Evolutionary conservation across 2,797 vertebrate species (phyloP), one percentile per base, ranked within the genome.

Genomic region (Leptoclinus maculatus): DNA sequence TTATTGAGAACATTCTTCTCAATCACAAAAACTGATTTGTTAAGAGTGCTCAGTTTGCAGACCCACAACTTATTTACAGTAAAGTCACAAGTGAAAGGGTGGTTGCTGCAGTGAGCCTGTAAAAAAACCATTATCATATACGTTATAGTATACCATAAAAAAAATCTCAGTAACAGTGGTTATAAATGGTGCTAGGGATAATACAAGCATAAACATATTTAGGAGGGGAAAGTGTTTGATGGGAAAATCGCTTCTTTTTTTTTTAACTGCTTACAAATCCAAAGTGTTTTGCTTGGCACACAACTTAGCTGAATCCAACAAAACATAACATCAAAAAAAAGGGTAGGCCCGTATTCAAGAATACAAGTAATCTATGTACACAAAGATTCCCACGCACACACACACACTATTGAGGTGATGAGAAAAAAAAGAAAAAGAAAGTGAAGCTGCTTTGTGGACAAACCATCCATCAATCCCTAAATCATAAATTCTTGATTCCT

Each of bases 111-210:
- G 82, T 88, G 72, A 93, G 88, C 84, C 69, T 78, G 88, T 93
- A 91, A 89, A 91, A 60, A 91, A 87, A 85, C 78, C 78, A 88
- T 72, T 72, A 72, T 85, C 67, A 82, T 84, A 89, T 76, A 91
- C 79, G 84, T 74, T 75, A 83, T 74, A 86, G 66, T 78, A 85
- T 87, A 87, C 58, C 54, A 84, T 86, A 89, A 80, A 91, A 80
- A 91, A 89, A 85, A 27, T 59, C 87, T 87, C 63, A 89, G n/a
- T n/a, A n/a, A 89, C 89, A 95, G 94, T 95, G 93, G 94, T 94
- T 94, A 93, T 92, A 92, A 89, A 92, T 84, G 79, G 82, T 86
- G 76, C 76, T 82, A 86, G 77, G 88, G 80, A 83, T 81, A 80
- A 87, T 78, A 88, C 54, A 85, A 79, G 80, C 64, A 74, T 76